Conservation (phyloP, 2,113 vertebrate genomes). For the Marcusenius ussheri region DNA sequence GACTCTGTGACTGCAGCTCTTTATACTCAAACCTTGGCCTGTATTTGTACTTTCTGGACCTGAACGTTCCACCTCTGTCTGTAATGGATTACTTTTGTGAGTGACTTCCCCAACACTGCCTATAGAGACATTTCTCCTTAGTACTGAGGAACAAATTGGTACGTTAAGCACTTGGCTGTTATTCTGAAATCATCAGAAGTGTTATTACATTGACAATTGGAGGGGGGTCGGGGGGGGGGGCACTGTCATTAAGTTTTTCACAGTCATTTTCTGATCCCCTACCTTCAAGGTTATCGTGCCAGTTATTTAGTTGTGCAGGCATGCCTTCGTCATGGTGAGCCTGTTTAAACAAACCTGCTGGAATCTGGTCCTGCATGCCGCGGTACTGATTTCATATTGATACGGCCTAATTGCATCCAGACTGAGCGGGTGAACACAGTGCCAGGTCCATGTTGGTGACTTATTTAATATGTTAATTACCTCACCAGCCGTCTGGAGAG, state of each 20-base stretch:
- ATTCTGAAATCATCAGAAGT: neutral
- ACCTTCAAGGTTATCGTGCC: slow-evolving; percentile 40
- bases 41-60: neutral
- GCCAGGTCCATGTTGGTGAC: slow-evolving; percentile 27
- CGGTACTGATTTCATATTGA: slow-evolving; percentile 44
- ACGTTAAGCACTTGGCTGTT: neutral
- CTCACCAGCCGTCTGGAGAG: slow-evolving; percentile 36
- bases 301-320: slow-evolving; percentile 35
- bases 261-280: slow-evolving; percentile 46
- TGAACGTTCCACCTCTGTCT: neutral
- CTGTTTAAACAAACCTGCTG: slow-evolving; percentile 35
- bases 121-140: neutral
- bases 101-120: neutral
- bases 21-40: neutral
- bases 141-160: neutral
- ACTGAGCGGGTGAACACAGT: slow-evolving; percentile 47
- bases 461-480: slow-evolving; percentile 56
- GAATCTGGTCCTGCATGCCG: slow-evolving; percentile 35
- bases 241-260: slow-evolving; percentile 24
- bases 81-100: neutral
- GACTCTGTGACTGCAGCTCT: neutral
- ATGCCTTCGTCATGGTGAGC: slow-evolving; percentile 17
- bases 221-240: slow-evolving; percentile 29
- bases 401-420: slow-evolving; percentile 47
- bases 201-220: slow-evolving; percentile 49